phyloP scores from a whole-genome alignment of 2,888 invertebrate species.

The Cynaeus angustus region DNA sequence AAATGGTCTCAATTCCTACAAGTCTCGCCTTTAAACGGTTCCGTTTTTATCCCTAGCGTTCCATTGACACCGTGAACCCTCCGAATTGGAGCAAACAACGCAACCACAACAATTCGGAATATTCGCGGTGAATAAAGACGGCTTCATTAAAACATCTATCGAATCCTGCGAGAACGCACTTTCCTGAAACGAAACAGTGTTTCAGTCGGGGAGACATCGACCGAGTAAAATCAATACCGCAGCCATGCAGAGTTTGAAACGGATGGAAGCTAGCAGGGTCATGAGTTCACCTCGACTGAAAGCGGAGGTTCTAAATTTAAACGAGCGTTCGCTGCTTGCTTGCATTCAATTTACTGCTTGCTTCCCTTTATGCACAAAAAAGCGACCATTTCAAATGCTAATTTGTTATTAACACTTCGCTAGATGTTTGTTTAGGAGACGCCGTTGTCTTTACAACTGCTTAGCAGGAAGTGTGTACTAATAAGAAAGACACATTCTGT shows the following conservation, averaged over 20 bases:
- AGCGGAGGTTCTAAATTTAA: slow-evolving; percentile 61
- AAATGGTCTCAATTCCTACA: no score
- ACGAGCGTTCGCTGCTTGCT: slow-evolving; percentile 43
- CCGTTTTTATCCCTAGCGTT: neutral
- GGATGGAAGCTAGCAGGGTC: slow-evolving; percentile 60
- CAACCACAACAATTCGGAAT: slow-evolving; percentile 41
- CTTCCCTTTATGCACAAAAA: slow-evolving; percentile 50
- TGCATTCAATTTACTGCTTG: slow-evolving; percentile 38
- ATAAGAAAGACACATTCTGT: slow-evolving; percentile 32
- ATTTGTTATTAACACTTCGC: slow-evolving; percentile 48
- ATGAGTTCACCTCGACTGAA: slow-evolving; percentile 59
- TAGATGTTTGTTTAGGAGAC: slow-evolving; percentile 30
- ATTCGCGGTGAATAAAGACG: slow-evolving; percentile 42
- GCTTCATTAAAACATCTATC: slow-evolving; percentile 39
- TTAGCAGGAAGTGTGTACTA: slow-evolving; percentile 38
- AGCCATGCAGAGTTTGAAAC: slow-evolving; percentile 48
- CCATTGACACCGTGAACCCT: slow-evolving; percentile 45
- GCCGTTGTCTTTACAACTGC: slow-evolving; percentile 20
- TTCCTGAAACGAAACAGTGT: slow-evolving; percentile 47
- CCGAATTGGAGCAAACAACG: slow-evolving; percentile 42
- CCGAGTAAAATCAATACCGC: slow-evolving; percentile 52
- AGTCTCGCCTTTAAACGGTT: neutral
- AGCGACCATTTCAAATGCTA: slow-evolving; percentile 49
- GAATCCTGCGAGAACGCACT: slow-evolving; percentile 37
- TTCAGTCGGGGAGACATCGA: slow-evolving; percentile 50